phyloP scores from a whole-genome alignment of 2,113 vertebrate species.

The Empidonax alnorum region DNA sequence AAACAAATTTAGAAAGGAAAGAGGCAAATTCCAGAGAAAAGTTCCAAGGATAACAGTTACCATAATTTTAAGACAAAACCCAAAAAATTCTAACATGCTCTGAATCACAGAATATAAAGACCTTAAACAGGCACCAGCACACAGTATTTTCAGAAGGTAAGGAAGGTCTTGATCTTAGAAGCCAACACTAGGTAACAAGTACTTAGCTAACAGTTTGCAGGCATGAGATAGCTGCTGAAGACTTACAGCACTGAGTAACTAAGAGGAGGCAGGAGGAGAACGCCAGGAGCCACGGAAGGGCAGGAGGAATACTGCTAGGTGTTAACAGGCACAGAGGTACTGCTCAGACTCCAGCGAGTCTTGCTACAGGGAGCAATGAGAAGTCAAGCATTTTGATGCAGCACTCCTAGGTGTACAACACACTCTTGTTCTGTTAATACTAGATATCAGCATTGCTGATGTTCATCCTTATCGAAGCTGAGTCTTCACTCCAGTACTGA shows the following conservation, averaged over 20 bases:
- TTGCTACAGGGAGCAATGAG: accelerated
- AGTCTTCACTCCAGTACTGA: not conserved
- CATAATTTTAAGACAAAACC: not conserved
- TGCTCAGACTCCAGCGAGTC: not conserved
- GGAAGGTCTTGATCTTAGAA: not conserved
- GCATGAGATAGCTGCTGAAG: not conserved
- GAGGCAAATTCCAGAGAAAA: not conserved
- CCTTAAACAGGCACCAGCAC: not conserved
- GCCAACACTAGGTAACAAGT: not conserved
- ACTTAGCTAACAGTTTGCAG: not conserved
- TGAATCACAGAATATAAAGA: not conserved
- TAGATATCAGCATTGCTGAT: not conserved
- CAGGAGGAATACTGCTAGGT: not conserved
- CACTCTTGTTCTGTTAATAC: not conserved
- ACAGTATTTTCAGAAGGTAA: not conserved
- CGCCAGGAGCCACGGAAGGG: not conserved
- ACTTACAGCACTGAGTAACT: not conserved
- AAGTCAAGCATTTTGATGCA: not conserved
- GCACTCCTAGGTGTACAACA: not conserved
- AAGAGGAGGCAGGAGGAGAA: not conserved
- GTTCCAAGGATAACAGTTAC: not conserved
- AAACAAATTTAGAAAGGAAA: not conserved
- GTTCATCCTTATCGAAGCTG: not conserved
- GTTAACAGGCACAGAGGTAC: not conserved
- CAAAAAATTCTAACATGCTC: not conserved